phyloP scores from a whole-genome alignment of 1,140 invertebrate species.

The Drosophila arizonae region DNA sequence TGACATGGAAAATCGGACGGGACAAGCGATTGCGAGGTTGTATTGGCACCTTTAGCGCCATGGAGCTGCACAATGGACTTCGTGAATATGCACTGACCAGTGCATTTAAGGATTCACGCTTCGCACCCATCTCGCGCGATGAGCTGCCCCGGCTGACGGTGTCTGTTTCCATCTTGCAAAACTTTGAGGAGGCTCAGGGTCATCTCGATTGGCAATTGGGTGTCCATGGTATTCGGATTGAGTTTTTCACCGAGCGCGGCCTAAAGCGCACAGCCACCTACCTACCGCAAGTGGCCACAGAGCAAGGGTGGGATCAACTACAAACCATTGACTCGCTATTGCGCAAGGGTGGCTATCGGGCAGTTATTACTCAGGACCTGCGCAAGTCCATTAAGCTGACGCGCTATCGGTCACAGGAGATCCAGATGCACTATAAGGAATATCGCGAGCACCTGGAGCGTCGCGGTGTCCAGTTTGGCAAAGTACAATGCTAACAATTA shows the following conservation, averaged over 20 bases:
- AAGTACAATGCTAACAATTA: slow-evolving; percentile 82
- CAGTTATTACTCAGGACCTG: slow-evolving; percentile 93
- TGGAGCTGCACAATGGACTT: slow-evolving; percentile 90
- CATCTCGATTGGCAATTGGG: slow-evolving; percentile 99
- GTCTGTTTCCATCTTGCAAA: slow-evolving; percentile 95
- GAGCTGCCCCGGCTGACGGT: slow-evolving; percentile 96
- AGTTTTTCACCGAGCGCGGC: slow-evolving; percentile 98
- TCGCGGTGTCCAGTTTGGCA: slow-evolving; percentile 68
- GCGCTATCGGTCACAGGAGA: slow-evolving; percentile 91
- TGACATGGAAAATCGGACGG: slow-evolving; percentile 98
- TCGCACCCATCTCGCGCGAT: slow-evolving; percentile 96
- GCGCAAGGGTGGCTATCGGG: slow-evolving; percentile 98
- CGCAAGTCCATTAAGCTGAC: slow-evolving; percentile 95
- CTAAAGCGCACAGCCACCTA: slow-evolving; percentile 98
- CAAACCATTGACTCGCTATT: slow-evolving; percentile 99
- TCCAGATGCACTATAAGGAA: slow-evolving; percentile 82
- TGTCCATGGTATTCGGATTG: slow-evolving; percentile 98
- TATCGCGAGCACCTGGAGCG: slow-evolving; percentile 80
- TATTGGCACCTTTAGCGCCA: slow-evolving; percentile 97
- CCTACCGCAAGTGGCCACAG: slow-evolving; percentile 97
- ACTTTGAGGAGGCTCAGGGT: slow-evolving; percentile 97
- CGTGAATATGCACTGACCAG: slow-evolving; percentile 98
- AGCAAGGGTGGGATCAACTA: slow-evolving; percentile 99
- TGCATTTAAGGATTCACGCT: slow-evolving; percentile 98
- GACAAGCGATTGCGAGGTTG: slow-evolving; percentile 96